Evolutionary conservation across 2,113 vertebrate species (phyloP).

Genomic region (Dendrocopos noguchii): DNA sequence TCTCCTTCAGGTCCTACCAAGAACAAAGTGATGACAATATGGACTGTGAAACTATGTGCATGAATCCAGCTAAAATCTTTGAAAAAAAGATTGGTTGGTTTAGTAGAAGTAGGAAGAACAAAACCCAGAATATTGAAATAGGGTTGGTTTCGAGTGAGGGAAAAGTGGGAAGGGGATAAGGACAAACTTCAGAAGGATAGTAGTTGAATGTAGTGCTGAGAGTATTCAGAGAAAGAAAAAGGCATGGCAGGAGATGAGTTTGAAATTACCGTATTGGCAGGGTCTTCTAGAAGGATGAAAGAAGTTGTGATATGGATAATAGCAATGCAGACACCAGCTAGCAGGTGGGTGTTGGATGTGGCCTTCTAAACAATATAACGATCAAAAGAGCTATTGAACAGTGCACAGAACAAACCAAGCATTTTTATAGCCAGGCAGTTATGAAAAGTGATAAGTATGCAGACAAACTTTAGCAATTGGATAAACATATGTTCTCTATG

Average conservation of each 20-base stretch:
- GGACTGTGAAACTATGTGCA: neutral
- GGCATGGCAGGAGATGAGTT: neutral
- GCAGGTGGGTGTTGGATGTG: neutral
- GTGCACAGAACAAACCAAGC: neutral
- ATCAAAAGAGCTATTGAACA: neutral
- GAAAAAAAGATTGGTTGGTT: too few species aligned
- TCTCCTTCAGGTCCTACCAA: neutral
- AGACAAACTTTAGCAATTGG: neutral
- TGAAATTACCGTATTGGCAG: neutral
- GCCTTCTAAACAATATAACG: neutral
- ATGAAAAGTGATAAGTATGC: neutral
- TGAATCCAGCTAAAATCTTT: neutral
- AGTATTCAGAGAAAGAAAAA: neutral
- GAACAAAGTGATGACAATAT: neutral
- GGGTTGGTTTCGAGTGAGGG: neutral
- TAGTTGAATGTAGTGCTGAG: neutral
- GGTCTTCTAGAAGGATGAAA: neutral
- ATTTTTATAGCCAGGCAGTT: neutral
- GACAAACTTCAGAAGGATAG: neutral
- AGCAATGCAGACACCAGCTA: neutral
- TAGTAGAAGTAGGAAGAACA: neutral
- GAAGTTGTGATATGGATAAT: neutral
- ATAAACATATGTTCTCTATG: neutral
- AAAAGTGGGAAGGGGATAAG: neutral
- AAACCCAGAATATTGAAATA: neutral